Conservation (phyloP, 35 echinoderm and acorn worm species). For the Hemicentrotus pulcherrimus region DNA sequence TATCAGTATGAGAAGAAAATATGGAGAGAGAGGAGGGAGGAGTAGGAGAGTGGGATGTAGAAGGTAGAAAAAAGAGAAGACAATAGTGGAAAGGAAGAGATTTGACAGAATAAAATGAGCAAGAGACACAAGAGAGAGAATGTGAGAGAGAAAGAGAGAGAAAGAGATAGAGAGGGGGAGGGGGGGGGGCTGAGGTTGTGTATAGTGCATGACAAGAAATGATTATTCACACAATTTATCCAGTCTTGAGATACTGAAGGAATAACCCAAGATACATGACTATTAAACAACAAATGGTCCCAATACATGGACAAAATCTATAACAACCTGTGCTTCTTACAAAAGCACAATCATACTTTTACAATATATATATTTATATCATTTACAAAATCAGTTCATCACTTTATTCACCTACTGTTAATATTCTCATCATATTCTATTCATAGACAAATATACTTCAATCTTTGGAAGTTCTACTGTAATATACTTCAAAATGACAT, state of each 20-base stretch:
- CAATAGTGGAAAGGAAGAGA: neutral
- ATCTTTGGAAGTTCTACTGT: conserved; percentile 12
- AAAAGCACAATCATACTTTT: neutral
- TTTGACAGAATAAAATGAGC: neutral
- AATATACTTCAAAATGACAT: neutral
- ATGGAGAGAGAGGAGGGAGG: neutral
- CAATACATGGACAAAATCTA: neutral
- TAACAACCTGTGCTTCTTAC: neutral
- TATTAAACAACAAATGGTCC: neutral
- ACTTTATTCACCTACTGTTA: neutral
- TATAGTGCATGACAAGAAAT: neutral
- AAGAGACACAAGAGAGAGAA: neutral
- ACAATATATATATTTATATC: neutral
- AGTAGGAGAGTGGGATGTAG: neutral
- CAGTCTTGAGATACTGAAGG: neutral
- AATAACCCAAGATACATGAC: neutral
- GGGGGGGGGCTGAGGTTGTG: too few species aligned
- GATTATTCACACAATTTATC: neutral
- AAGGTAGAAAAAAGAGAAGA: neutral
- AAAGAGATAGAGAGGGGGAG: neutral
- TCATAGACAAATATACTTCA: neutral
- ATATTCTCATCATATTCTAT: neutral
- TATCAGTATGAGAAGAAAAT: neutral
- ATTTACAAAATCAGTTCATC: neutral
- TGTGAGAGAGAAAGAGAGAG: neutral